A percentile compares a stretch with the other conserved stretches of the same genome.
phyloP scores from a whole-genome alignment of 2,797 vertebrate genomes.

The Rhinichthys osculus region DNA sequence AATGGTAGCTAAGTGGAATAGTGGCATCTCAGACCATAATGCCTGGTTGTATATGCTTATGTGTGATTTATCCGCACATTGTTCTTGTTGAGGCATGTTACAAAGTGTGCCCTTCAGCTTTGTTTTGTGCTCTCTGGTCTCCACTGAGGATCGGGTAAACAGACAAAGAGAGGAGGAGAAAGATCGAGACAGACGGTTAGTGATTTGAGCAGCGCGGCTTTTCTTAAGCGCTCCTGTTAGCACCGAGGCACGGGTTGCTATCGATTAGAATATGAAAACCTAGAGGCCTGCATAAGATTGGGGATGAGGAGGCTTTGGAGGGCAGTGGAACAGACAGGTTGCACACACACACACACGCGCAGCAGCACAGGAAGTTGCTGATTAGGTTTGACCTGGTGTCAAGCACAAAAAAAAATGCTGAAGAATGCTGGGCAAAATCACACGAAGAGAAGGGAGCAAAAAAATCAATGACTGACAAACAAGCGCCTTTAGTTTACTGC shows the following conservation, averaged over 20 bases:
- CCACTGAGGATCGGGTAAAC: slow-evolving; percentile 44
- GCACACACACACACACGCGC: slow-evolving; percentile 23
- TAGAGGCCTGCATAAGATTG: slow-evolving; percentile 38
- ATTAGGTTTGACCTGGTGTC: slow-evolving; percentile 59
- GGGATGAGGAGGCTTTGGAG: slow-evolving; percentile 28
- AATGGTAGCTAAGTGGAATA: not conserved
- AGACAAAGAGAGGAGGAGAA: slow-evolving; percentile 33
- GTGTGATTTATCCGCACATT: slow-evolving; percentile 33
- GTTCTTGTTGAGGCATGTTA: slow-evolving; percentile 32
- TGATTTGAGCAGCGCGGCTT: slow-evolving; percentile 32
- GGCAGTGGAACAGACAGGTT: slow-evolving; percentile 35
- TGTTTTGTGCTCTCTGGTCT: slow-evolving; percentile 32
- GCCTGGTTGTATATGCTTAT: not conserved
- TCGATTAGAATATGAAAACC: slow-evolving; percentile 55
- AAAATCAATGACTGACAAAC: slow-evolving; percentile 51
- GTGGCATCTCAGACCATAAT: not conserved
- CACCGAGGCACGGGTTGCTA: slow-evolving; percentile 34
- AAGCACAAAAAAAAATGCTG: slow-evolving; percentile 6
- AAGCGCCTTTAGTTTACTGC: slow-evolving; percentile 44
- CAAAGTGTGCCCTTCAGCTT: slow-evolving; percentile 21
- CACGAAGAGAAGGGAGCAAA: slow-evolving; percentile 11
- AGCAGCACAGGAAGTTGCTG: slow-evolving; percentile 43
- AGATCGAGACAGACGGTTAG: slow-evolving; percentile 28
- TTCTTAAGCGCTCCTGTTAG: slow-evolving; percentile 47
- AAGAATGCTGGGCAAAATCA: slow-evolving; percentile 32